Base-by-base conservation (phyloP, 2,797 vertebrate genomes). In the Artibeus jamaicensis region DNA sequence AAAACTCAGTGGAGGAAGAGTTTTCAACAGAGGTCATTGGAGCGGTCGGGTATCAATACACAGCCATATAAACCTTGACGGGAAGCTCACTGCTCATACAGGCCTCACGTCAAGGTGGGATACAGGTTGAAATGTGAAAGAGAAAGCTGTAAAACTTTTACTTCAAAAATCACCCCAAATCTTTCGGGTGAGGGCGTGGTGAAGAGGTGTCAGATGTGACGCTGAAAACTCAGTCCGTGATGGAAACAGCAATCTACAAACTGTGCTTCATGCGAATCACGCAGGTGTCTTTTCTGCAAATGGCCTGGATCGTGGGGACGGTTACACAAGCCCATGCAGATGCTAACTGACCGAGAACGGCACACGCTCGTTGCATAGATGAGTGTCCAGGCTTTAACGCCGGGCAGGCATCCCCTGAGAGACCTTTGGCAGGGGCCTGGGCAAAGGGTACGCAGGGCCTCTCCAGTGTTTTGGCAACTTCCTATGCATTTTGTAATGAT, bases 321-420 rank as follows among this genome's bases (percentile, higher is more conserved):
- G n/a, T 42, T 48, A 32, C 15, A 14, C 24, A 9, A 50, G 44
- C 70, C 78, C 1, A 26, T 5, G 21, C n/a, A n/a, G 6, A 1
- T 2, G 42, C 10, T 19, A 24, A 29, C 34, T 39, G 15, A 48
- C 4, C 9, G 7, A 37, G 34, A 44, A 16, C 19, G 26, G 2
- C 1, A 1, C 65, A 9, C 10, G 26, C 8, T 16, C 5, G 1
- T 11, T 3, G 19, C 10, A 21, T 32, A 7, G 16, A 16, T 1
- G 7, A 3, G 0, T 11, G 32, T 70, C 44, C 57, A 53, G 34
- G 16, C 1, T 57, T 84, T 32, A 62, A 19, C 19, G 21, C 11
- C 9, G 22, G 3, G 39, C 1, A 10, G 15, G 7, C 14, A 12
- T 73, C 57, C 26, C 0, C 4, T 50, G 59, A n/a, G 62, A 29